Evolutionary conservation across 2,797 vertebrate genomes (phyloP).

Genomic region (Pitangus sulphuratus): DNA sequence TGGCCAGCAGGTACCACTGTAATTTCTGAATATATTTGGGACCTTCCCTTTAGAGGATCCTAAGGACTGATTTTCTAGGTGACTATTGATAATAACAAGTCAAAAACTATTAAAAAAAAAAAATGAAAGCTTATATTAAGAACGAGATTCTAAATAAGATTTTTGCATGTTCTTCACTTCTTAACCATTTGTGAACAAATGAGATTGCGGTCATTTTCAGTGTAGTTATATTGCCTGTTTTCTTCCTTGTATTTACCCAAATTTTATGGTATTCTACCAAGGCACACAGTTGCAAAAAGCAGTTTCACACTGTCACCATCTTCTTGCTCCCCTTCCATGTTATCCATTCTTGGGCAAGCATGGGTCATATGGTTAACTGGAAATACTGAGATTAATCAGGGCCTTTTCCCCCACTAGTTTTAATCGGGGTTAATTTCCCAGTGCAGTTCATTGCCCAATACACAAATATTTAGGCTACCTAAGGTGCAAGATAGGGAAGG

Average conservation of each 20-base stretch:
- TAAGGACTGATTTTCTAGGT: neutral
- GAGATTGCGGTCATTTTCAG: neutral
- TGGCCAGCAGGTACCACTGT: neutral
- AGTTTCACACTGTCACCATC: neutral
- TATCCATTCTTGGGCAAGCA: accelerated
- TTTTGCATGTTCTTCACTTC: neutral
- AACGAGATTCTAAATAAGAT: neutral
- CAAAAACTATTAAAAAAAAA: neutral
- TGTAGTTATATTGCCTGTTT: neutral
- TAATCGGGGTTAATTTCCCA: neutral
- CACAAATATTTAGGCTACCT: neutral
- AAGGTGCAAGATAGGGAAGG: neutral
- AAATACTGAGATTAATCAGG: neutral
- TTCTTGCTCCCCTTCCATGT: neutral
- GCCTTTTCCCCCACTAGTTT: neutral
- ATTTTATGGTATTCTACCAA: neutral
- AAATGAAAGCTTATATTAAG: neutral
- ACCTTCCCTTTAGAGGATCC: neutral
- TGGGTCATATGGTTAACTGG: neutral
- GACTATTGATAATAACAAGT: neutral
- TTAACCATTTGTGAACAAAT: neutral
- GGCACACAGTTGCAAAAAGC: neutral
- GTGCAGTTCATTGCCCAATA: neutral
- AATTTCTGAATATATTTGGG: neutral
- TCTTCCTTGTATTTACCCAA: neutral